phyloP scores from a whole-genome alignment of 2,797 vertebrate species.

The Dermochelys coriacea region DNA sequence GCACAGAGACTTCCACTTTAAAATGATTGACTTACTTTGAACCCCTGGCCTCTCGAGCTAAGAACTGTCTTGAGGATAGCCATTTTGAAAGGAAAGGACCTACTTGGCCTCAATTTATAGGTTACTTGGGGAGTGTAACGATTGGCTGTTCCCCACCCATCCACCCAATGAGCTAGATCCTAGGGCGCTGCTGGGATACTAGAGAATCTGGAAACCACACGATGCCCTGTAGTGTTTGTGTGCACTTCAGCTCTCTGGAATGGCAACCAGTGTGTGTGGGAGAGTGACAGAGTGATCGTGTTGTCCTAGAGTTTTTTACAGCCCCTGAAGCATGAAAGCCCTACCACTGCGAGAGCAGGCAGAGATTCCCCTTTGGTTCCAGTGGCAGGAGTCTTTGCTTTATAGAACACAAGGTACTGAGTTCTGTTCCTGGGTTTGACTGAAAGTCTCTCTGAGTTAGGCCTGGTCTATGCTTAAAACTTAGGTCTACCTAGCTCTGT shows the following conservation, averaged over 20 bases:
- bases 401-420: neutral
- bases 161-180: neutral
- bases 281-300: neutral
- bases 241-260: neutral
- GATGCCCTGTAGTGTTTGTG: neutral
- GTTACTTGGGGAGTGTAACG: neutral
- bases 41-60: neutral
- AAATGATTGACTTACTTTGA: neutral
- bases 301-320: neutral
- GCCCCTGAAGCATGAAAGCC: neutral
- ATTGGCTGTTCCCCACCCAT: neutral
- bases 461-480: too few species aligned
- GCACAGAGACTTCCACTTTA: neutral
- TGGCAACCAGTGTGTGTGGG: neutral
- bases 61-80: neutral
- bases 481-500: too few species aligned
- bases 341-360: accelerated
- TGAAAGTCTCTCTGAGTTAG: neutral
- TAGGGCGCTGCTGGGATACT: neutral
- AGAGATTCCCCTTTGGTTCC: neutral
- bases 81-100: neutral
- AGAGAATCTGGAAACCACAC: neutral
- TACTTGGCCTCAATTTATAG: neutral
- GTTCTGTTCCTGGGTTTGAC: neutral
- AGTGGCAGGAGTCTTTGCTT: accelerated